These are phyloP conservation scores for Conus ventricosus DNA, from an alignment of 1,140 invertebrate genomes.

Conservation along the genomic window DNA sequence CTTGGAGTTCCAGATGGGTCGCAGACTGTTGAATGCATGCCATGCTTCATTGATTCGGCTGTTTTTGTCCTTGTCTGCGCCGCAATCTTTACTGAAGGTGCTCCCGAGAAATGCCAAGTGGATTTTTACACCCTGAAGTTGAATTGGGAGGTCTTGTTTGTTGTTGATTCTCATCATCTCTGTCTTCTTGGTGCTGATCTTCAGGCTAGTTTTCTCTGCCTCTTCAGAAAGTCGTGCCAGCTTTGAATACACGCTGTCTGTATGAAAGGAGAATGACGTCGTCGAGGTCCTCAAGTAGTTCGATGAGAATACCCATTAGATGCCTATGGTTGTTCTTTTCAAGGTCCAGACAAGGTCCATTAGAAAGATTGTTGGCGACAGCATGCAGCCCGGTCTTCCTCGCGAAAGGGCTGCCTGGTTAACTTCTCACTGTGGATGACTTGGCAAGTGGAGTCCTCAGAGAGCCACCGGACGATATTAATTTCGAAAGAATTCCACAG, in stretches of 20 bases:
- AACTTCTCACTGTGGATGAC: too few species aligned
- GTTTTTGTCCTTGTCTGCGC: constrained; percentile 32
- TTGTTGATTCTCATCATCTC: constrained; percentile 10
- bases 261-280: not conserved
- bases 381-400: too few species aligned
- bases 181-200: constrained; percentile 21
- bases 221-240: not conserved
- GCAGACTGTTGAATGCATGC: constrained; percentile 34
- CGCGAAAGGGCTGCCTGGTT: too few species aligned
- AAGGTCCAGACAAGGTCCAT: too few species aligned
- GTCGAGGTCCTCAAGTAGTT: too few species aligned
- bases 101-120: constrained; percentile 22
- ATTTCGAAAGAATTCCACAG: too few species aligned
- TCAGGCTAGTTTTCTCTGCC: not conserved
- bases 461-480: too few species aligned
- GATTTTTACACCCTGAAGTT: constrained; percentile 1
- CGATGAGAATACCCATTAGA: too few species aligned
- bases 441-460: too few species aligned
- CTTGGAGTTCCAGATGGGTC: constrained; percentile 34
- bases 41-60: constrained; percentile 38
- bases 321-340: too few species aligned
- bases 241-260: not conserved
- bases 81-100: constrained; percentile 34
- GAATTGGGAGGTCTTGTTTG: constrained; percentile 1
- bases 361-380: too few species aligned